Percentiles rank a stretch among this genome's conserved stretches.
Evolutionary conservation across 1,140 invertebrate genomes (phyloP).

Genomic region (Lepidurus couesii): DNA sequence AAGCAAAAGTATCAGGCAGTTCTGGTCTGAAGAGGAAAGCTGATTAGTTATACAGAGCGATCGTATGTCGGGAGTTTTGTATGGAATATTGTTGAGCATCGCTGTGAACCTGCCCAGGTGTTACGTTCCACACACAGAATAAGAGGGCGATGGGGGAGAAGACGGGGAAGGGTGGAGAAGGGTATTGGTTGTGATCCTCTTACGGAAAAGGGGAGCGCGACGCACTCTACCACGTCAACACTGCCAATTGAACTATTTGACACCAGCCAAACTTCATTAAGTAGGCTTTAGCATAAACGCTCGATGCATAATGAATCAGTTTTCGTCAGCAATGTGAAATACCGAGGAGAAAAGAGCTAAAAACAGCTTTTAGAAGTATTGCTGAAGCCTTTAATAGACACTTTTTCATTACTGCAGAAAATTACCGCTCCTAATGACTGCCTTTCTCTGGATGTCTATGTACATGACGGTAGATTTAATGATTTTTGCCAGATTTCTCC

Average conservation of each 20-base stretch:
- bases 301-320: not conserved
- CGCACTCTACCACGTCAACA: not conserved
- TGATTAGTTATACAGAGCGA: not conserved
- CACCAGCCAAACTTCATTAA: constrained; percentile 6
- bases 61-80: not conserved
- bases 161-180: not conserved
- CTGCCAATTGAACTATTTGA: not conserved
- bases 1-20: too few relatives aligned
- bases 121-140: not conserved
- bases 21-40: too few relatives aligned
- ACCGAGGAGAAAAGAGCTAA: too few relatives aligned
- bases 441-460: too few relatives aligned
- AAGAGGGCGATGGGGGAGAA: not conserved
- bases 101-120: not conserved
- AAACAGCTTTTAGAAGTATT: too few relatives aligned
- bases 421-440: too few relatives aligned
- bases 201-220: not conserved
- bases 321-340: not conserved
- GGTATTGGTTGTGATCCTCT: not conserved
- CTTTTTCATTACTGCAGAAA: too few relatives aligned
- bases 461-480: too few relatives aligned
- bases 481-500: too few relatives aligned
- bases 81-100: not conserved
- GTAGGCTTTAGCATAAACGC: not conserved
- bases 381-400: too few relatives aligned